phyloP scores from a whole-genome alignment of 1,140 invertebrate species.

The Drosophila ogumai region DNA sequence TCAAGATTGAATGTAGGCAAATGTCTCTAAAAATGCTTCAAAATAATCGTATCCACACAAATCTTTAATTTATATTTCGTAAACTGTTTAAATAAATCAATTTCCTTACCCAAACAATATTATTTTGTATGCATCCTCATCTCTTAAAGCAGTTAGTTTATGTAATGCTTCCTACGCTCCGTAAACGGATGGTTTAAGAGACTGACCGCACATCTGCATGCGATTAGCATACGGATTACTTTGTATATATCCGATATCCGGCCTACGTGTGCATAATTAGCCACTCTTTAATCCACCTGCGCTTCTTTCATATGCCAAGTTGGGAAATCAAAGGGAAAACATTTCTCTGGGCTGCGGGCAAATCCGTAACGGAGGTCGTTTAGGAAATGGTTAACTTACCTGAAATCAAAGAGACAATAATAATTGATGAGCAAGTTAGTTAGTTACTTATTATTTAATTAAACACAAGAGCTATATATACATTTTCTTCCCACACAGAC shows the following conservation, averaged over 20 bases:
- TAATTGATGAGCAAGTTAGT: not conserved
- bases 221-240: constrained; percentile 81
- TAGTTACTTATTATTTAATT: not conserved
- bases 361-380: constrained; percentile 16
- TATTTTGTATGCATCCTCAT: constrained; percentile 27
- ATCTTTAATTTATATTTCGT: constrained; percentile 1
- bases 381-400: constrained; percentile 33
- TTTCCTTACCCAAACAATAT: not conserved
- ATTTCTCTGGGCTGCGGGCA: constrained; percentile 1
- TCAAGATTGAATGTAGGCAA: no score
- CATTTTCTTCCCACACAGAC: not conserved
- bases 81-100: constrained; percentile 3
- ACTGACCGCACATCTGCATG: constrained; percentile 33
- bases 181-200: constrained; percentile 10
- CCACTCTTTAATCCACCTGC: constrained; percentile 21
- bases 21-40: not conserved
- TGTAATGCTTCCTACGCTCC: constrained; percentile 53
- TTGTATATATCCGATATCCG: constrained; percentile 99
- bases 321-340: constrained; percentile 17
- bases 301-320: constrained; percentile 5
- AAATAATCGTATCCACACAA: not conserved
- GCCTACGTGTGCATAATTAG: constrained; percentile 88
- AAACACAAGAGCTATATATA: not conserved
- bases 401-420: constrained; percentile 15
- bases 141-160: constrained; percentile 1